These are phyloP conservation scores for Epinotia bilunana DNA, from an alignment of 2,888 invertebrate species.

Conservation along the genomic window DNA sequence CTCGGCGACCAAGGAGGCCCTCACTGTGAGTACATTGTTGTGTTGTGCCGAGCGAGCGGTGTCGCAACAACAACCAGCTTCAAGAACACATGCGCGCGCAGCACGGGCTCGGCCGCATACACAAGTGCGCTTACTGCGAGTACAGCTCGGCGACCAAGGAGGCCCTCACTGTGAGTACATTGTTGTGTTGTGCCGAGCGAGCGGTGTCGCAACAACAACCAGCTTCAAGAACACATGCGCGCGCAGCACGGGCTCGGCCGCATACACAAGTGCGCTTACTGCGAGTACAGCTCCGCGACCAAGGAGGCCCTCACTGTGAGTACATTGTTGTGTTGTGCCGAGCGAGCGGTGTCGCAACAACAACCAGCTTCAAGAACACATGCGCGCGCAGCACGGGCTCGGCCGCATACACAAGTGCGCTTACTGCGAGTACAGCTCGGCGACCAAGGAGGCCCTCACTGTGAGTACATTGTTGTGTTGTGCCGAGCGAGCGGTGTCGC, in stretches of 20 bases:
- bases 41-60: too few relatives aligned
- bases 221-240: constrained; percentile 75
- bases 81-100: constrained; percentile 76
- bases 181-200: too few relatives aligned
- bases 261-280: constrained; percentile 77
- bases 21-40: too few relatives aligned
- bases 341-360: constrained; percentile 77
- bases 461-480: too few relatives aligned
- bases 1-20: constrained; percentile 76
- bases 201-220: constrained; percentile 75
- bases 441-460: constrained; percentile 74
- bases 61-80: constrained; percentile 75
- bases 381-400: constrained; percentile 73
- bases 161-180: constrained; percentile 65
- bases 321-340: too few relatives aligned
- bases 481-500: constrained; percentile 74
- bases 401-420: constrained; percentile 75
- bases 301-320: constrained; percentile 71
- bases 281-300: constrained; percentile 76
- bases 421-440: constrained; percentile 76
- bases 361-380: constrained; percentile 76
- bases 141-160: constrained; percentile 78
- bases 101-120: constrained; percentile 73
- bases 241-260: constrained; percentile 73
- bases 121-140: constrained; percentile 77